Evolutionary conservation across 2,888 invertebrate genomes (phyloP).

Genomic region (Agrochola lota): DNA sequence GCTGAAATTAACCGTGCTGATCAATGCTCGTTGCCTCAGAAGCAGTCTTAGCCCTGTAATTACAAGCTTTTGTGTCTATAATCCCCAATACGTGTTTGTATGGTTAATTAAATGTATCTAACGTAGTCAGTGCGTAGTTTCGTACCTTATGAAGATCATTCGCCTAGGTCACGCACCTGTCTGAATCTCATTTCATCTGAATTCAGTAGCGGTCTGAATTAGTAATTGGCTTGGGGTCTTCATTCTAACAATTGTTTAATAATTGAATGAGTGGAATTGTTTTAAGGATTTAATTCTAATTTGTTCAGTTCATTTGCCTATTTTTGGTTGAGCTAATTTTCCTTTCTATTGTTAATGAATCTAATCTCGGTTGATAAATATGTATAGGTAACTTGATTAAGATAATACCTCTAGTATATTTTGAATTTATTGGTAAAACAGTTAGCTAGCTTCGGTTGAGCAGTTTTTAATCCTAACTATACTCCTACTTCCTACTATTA

Average conservation of each 20-base stretch:
- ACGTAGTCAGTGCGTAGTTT: conserved; percentile 8
- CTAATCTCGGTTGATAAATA: no score
- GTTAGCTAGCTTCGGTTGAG: no score
- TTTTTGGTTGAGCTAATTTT: not conserved
- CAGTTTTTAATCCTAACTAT: no score
- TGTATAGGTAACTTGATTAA: no score
- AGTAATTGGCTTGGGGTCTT: conserved; percentile 14
- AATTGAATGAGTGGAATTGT: conserved; percentile 9
- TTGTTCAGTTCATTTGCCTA: not conserved
- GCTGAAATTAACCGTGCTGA: not conserved
- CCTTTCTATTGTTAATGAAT: not conserved
- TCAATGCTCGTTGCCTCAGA: not conserved
- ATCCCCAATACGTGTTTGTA: not conserved
- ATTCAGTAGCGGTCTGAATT: conserved; percentile 33
- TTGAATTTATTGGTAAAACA: no score
- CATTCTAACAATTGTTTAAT: conserved; percentile 16
- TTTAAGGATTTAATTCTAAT: not conserved
- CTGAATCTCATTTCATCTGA: conserved; percentile 29
- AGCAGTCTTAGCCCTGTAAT: not conserved
- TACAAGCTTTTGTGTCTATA: not conserved
- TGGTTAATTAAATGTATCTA: conserved; percentile 9
- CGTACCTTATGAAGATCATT: conserved; percentile 37
- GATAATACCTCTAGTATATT: no score
- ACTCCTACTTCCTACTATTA: no score
- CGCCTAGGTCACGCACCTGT: conserved; percentile 43